Percentiles rank a stretch among this genome's conserved stretches.
These are phyloP conservation scores for Pristis pectinata DNA, from an alignment of 2,797 vertebrate species.

Conservation along the genomic window DNA sequence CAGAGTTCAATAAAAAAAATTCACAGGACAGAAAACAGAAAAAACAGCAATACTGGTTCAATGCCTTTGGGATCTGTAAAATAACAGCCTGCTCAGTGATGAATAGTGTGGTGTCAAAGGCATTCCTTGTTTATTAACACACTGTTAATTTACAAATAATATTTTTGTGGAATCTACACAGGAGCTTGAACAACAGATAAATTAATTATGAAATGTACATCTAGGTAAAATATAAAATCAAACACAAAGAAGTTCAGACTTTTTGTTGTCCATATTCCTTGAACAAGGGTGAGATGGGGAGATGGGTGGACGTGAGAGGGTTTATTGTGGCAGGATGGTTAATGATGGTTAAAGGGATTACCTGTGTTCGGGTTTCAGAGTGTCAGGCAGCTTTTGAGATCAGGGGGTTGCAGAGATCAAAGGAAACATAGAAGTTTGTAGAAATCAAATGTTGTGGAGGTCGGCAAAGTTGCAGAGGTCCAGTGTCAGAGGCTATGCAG, in stretches of 20 bases:
- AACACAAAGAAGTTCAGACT: neutral
- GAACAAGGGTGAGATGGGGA: neutral
- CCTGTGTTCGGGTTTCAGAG: neutral
- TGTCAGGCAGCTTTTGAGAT: too few species aligned
- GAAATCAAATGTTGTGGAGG: neutral
- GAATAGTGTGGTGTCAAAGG: neutral
- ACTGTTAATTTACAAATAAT: constrained; percentile 26
- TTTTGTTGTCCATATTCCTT: neutral
- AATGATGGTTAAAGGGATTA: neutral
- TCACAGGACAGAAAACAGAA: neutral
- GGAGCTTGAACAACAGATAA: neutral
- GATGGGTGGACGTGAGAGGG: neutral
- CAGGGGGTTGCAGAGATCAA: neutral
- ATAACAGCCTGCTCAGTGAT: neutral
- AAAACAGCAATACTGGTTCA: neutral
- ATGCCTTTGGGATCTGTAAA: neutral
- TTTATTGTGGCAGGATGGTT: neutral
- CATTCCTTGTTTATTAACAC: neutral
- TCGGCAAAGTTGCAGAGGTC: neutral
- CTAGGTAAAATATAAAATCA: neutral
- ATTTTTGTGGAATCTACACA: neutral
- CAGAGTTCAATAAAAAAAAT: neutral
- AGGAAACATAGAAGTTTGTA: neutral
- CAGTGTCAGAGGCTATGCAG: neutral
- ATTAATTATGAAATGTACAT: constrained; percentile 22